Percentiles rank a stretch among this genome's conserved stretches.
phyloP scores from a whole-genome alignment of 1,140 invertebrate species.

The Hylyphantes graminicola region DNA sequence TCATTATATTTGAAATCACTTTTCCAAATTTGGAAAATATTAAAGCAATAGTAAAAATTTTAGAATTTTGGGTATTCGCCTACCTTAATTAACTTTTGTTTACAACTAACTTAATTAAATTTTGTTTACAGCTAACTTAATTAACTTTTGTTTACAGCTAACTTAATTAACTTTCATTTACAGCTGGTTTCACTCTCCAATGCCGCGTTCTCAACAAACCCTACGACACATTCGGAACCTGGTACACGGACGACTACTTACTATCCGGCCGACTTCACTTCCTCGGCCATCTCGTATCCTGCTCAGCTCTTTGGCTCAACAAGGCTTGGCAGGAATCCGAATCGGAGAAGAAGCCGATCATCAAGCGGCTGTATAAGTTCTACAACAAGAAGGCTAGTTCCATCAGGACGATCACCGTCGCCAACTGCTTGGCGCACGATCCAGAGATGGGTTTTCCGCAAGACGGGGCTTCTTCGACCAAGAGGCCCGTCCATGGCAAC shows the following conservation, averaged over 20 bases:
- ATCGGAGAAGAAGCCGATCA: conserved; percentile 84
- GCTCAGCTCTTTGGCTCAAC: conserved; percentile 84
- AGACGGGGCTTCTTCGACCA: background rate
- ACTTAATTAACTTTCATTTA: background rate
- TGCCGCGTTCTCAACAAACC: conserved; percentile 87
- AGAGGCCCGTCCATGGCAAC: conserved; percentile 43
- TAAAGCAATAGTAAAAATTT: too few relatives aligned
- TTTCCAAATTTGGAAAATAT: too few relatives aligned
- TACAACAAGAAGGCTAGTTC: conserved; percentile 87
- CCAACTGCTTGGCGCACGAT: conserved; percentile 71
- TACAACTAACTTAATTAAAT: too few relatives aligned
- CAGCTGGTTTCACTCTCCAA: conserved; percentile 72
- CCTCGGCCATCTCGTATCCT: conserved; percentile 82
- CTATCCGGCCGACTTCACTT: conserved; percentile 84
- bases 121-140: too few relatives aligned
- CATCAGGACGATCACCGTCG: conserved; percentile 80
- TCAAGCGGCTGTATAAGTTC: conserved; percentile 82
- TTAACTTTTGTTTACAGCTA: too few relatives aligned
- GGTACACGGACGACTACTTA: conserved; percentile 86
- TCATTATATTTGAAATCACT: too few relatives aligned
- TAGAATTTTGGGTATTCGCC: too few relatives aligned
- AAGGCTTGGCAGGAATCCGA: conserved; percentile 81
- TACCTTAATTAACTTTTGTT: too few relatives aligned
- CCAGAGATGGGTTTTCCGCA: background rate
- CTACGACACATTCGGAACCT: conserved; percentile 89